Percentiles rank a stretch among this genome's conserved stretches.
Conservation (phyloP, 2,888 invertebrate species). For the Pimpla rufipes region DNA sequence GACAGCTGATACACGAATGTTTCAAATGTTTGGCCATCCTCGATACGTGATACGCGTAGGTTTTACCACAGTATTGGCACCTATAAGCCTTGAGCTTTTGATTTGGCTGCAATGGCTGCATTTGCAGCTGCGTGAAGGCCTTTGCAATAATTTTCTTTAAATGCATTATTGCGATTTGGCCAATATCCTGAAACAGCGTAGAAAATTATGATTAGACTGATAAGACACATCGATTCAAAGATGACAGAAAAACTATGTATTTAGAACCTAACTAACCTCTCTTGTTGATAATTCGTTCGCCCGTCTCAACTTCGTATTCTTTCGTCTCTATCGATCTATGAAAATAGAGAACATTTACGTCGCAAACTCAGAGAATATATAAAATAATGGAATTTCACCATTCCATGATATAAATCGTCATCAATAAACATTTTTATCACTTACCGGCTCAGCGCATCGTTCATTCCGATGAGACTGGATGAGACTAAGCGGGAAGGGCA, state of each 20-base stretch:
- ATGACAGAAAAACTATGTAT: conserved; percentile 5
- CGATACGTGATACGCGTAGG: no score
- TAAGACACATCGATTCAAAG: conserved; percentile 9
- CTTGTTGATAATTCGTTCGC: background rate
- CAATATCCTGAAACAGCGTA: conserved; percentile 12
- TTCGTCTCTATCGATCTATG: conserved; percentile 8
- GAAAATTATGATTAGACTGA: conserved; percentile 9
- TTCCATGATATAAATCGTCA: conserved; percentile 5
- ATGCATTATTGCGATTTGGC: conserved; percentile 6
- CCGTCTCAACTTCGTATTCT: background rate
- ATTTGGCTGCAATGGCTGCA: no score
- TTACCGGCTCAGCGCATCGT: conserved; percentile 12
- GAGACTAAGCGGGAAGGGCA: conserved; percentile 5
- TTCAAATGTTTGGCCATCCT: no score
- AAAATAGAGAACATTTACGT: conserved; percentile 9
- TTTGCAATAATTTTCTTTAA: conserved; percentile 9
- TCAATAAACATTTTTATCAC: conserved; percentile 12
- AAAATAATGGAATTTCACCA: background rate
- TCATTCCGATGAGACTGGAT: conserved; percentile 3
- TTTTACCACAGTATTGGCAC: no score
- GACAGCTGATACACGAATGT: no score
- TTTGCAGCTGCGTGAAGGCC: conserved; percentile 1
- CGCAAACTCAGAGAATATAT: conserved; percentile 12
- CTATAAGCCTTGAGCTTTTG: background rate
- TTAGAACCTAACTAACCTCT: conserved; percentile 8